phyloP scores from a whole-genome alignment of 2,888 invertebrate species.

The Dicranocentrus wangi region DNA sequence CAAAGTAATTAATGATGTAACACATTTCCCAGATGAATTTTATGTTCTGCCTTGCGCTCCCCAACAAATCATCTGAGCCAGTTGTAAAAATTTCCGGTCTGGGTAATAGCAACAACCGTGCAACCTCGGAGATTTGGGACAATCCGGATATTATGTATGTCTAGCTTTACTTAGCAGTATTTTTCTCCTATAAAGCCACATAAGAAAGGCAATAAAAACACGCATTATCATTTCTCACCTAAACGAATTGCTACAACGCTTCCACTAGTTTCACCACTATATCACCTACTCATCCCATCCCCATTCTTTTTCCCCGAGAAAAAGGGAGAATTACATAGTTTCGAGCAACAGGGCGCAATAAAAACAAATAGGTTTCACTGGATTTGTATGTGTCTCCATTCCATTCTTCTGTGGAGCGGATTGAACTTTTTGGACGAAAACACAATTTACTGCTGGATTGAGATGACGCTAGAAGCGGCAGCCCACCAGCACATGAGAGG shows the following conservation, averaged over 20 bases:
- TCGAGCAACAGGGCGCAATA: conserved; percentile 65
- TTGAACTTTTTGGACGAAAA: conserved; percentile 44
- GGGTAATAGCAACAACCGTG: background rate
- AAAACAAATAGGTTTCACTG: conserved; percentile 65
- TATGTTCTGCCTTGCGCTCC: conserved; percentile 19
- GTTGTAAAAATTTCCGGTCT: conserved; percentile 9
- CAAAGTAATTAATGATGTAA: conserved; percentile 53
- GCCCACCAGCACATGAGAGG: background rate
- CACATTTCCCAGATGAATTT: conserved; percentile 55
- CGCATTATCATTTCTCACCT: conserved; percentile 70
- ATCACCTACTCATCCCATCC: conserved; percentile 32
- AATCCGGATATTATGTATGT: background rate
- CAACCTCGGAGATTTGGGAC: too few species aligned
- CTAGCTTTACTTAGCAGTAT: conserved; percentile 3
- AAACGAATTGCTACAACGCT: conserved; percentile 51
- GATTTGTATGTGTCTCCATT: conserved; percentile 46
- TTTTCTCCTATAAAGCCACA: conserved; percentile 32
- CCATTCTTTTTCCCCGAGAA: conserved; percentile 15
- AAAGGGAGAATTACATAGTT: conserved; percentile 51
- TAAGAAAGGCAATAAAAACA: conserved; percentile 62
- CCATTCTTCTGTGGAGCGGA: conserved; percentile 16
- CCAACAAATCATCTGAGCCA: conserved; percentile 54
- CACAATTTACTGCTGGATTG: conserved; percentile 41
- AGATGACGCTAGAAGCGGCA: conserved; percentile 29
- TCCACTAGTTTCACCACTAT: conserved; percentile 29